Evolutionary conservation across 2,113 vertebrate species (phyloP), one percentile per base, ranked within the genome.

Genomic region (Periophthalmus modestus): DNA sequence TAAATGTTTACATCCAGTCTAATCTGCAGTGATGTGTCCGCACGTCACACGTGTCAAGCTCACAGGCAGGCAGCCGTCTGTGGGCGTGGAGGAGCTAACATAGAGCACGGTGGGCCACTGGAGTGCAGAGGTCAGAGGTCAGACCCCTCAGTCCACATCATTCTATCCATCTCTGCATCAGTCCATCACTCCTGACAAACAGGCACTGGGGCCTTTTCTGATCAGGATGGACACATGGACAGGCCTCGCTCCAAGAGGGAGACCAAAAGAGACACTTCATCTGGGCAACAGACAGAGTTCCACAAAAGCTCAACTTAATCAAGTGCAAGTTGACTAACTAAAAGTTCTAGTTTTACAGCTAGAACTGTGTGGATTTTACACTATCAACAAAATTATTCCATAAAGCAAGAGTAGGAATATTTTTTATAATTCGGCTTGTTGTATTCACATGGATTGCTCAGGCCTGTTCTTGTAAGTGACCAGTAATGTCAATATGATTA

Each of bases 151-250:
- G 46, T 18, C 72, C 57, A 66, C 72, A 47, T 47, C 72, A 36
- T 52, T 72, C 71, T 48, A 18, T 59, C 54, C n/a, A 48, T 76
- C 76, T 47, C 59, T 77, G 61, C 67, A 5, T 71, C 72, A 66
- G 39, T 69, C 46, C 46, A 72, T 74, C 78, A 68, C 46, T 67
- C 76, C 86, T 86, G 78, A 85, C 82, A 85, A 92, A 83, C 87
- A 88, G 89, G 94, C 89, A 89, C 92, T 91, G 88, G 82, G 92
- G 94, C 85, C 89, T 89, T 91, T 94, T 93, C 91, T 91, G 86
- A 89, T 94, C 85, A 85, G 87, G 83, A 94, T 89, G 89, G 89
- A 94, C 92, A 90, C 75, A 71, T 84, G 93, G 92, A 92, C 89
- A 93, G 82, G 77, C 91, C 84, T 93, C 83, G 90, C 91, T 94